phyloP scores from a whole-genome alignment of 2,113 vertebrate species.

The Thoracochromis brauschi region DNA sequence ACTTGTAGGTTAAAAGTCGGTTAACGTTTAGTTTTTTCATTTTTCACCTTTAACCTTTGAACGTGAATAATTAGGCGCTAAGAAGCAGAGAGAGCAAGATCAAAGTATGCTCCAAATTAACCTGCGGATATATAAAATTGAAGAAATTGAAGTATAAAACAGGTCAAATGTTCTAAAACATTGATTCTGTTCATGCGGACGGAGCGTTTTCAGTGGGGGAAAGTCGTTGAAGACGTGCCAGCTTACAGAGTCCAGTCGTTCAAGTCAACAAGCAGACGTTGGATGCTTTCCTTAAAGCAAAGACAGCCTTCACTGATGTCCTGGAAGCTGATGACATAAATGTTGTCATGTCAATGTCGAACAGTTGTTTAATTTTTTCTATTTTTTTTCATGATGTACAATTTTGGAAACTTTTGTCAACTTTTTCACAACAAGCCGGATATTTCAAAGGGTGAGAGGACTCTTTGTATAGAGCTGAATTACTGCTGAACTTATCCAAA shows the following conservation, averaged over 20 bases:
- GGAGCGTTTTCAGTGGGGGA: neutral
- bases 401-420: neutral
- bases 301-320: neutral
- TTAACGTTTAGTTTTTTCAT: neutral
- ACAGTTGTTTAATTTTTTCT: neutral
- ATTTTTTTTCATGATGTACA: neutral
- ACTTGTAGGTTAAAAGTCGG: neutral
- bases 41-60: neutral
- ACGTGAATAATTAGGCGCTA: accelerated
- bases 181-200: neutral
- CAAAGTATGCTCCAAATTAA: neutral
- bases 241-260: neutral
- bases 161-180: neutral
- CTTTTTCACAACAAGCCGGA: neutral
- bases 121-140: neutral
- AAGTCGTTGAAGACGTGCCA: neutral
- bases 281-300: neutral
- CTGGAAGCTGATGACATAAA: neutral
- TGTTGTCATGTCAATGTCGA: neutral
- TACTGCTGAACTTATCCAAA: neutral
- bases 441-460: neutral
- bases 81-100: neutral
- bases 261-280: neutral
- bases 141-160: neutral
- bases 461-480: neutral